A percentile compares a stretch with the other conserved stretches of the same genome.
These are phyloP conservation scores for Ptychoptera contaminata DNA, from an alignment of 2,888 invertebrate species.

Conservation along the genomic window DNA sequence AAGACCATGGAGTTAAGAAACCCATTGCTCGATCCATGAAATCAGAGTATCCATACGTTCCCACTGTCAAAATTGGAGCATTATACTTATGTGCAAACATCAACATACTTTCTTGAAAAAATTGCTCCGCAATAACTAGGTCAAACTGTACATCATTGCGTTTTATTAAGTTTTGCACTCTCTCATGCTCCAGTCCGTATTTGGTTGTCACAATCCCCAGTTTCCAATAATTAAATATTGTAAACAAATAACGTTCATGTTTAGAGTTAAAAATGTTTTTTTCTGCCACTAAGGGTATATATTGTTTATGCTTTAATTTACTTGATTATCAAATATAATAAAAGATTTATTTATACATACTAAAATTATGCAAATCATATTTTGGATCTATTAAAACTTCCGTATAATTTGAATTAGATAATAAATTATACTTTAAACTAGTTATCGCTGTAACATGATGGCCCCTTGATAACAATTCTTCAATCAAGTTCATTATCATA, in stretches of 20 bases:
- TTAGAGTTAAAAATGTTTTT: conserved; percentile 23
- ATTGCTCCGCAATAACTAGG: conserved; percentile 29
- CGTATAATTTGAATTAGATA: conserved; percentile 29
- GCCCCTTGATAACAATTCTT: conserved; percentile 24
- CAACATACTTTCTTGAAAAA: conserved; percentile 31
- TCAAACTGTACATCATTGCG: conserved; percentile 28
- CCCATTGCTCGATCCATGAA: conserved; percentile 31
- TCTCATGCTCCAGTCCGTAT: conserved; percentile 22
- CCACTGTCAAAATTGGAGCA: conserved; percentile 27
- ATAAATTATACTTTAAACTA: conserved; percentile 19
- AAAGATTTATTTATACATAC: conserved; percentile 23
- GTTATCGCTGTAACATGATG: conserved; percentile 30
- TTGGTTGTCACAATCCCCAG: conserved; percentile 22
- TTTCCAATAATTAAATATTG: conserved; percentile 24
- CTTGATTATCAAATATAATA: background rate
- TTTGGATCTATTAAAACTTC: conserved; percentile 26
- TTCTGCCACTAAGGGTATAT: conserved; percentile 20
- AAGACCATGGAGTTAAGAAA: conserved; percentile 25
- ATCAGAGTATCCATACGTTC: conserved; percentile 30
- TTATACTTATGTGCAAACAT: conserved; percentile 30
- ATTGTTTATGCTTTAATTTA: background rate
- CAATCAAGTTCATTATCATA: conserved; percentile 28
- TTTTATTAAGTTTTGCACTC: conserved; percentile 20
- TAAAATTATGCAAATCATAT: conserved; percentile 24
- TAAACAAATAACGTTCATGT: conserved; percentile 24